These are phyloP conservation scores for Halichondria panicea DNA, from an alignment of 37 sponge, comb jelly and placozoan genomes.

Conservation along the genomic window DNA sequence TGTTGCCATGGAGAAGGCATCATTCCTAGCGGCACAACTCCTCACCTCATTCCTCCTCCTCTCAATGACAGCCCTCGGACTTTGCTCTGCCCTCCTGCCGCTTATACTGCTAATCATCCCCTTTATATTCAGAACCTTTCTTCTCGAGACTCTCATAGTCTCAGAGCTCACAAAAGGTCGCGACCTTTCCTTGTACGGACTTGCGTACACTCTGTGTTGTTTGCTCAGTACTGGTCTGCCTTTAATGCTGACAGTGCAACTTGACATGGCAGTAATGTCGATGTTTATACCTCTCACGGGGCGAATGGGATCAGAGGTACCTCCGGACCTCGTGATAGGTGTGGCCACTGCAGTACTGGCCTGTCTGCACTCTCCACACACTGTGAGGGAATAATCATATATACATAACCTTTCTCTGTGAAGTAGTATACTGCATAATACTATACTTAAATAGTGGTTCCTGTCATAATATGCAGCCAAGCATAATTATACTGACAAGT, in stretches of 20 bases:
- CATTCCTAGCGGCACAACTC: slow-evolving; percentile 28
- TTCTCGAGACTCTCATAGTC: slow-evolving; percentile 3
- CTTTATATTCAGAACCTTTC: slow-evolving; percentile 16
- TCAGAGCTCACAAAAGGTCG: neutral
- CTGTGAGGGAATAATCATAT: slow-evolving; percentile 23
- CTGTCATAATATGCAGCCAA: neutral
- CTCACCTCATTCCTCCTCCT: slow-evolving; percentile 11
- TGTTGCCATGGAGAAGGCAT: slow-evolving; percentile 5
- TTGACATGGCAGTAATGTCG: slow-evolving; percentile 6
- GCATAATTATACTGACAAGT: no score
- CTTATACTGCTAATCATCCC: slow-evolving; percentile 12
- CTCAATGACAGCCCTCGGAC: slow-evolving; percentile 18
- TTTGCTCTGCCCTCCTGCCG: slow-evolving; percentile 48
- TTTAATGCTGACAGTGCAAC: slow-evolving; percentile 3
- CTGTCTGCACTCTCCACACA: neutral
- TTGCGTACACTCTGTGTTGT: slow-evolving; percentile 1
- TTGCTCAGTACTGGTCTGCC: slow-evolving; percentile 15
- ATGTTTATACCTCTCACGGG: slow-evolving; percentile 59
- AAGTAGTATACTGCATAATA: neutral
- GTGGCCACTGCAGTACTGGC: neutral
- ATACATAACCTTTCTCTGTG: neutral
- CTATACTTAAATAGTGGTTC: neutral
- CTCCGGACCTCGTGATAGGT: slow-evolving; percentile 52
- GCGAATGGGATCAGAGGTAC: slow-evolving; percentile 25
- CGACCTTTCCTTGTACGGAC: neutral